Evolutionary conservation across 2,113 vertebrate species (phyloP).

Genomic region (Ictalurus punctatus): DNA sequence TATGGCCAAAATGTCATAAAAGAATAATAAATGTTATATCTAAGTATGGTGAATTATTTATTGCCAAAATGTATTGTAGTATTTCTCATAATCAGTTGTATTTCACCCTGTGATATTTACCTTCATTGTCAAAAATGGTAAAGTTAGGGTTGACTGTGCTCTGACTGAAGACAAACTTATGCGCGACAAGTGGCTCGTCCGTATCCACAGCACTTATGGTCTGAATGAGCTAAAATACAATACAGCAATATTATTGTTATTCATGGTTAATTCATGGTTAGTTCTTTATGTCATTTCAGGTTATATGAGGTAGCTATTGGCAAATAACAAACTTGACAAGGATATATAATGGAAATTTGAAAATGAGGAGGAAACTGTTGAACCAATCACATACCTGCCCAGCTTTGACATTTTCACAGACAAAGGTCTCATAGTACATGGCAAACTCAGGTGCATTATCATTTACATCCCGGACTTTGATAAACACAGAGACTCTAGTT

Average conservation of each 20-base stretch:
- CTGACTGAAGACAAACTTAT: conserved; percentile 97
- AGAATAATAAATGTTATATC: not conserved
- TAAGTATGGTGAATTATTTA: not conserved
- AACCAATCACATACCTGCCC: conserved; percentile 81
- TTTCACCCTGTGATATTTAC: conserved; percentile 66
- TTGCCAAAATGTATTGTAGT: not conserved
- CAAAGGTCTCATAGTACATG: conserved; percentile 93
- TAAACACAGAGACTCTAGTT: conserved; percentile 88
- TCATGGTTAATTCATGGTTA: not conserved
- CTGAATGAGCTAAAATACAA: conserved; percentile 87
- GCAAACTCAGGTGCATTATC: conserved; percentile 95
- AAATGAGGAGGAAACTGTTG: not conserved
- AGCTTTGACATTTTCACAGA: conserved; percentile 94
- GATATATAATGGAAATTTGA: not conserved
- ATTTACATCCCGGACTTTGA: conserved; percentile 92
- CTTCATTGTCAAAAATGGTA: conserved; percentile 94
- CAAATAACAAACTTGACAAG: not conserved
- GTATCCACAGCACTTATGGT: conserved; percentile 97
- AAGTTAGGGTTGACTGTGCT: conserved; percentile 94
- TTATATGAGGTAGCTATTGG: not conserved
- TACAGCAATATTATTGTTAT: not conserved
- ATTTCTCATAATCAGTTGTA: not conserved
- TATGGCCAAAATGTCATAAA: not conserved
- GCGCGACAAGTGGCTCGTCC: conserved; percentile 92
- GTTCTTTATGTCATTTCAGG: not conserved